Percentiles rank a stretch among this genome's conserved stretches.
phyloP scores from a whole-genome alignment of 1,140 invertebrate genomes.

The Diorhabda elongata region DNA sequence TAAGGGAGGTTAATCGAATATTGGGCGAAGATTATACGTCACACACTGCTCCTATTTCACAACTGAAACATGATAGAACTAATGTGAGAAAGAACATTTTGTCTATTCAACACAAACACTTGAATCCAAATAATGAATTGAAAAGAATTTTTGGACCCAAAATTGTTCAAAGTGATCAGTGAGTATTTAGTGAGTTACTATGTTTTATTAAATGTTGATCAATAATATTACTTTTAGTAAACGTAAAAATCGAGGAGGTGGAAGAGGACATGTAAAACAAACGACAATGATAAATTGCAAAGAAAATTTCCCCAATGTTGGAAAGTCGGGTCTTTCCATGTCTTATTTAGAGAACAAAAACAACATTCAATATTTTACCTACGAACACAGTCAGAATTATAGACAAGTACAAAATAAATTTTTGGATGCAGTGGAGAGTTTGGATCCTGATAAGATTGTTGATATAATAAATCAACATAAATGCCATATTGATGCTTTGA shows the following conservation, averaged over 20 bases:
- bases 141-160: slow-evolving; percentile 81
- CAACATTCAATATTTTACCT: slow-evolving; percentile 64
- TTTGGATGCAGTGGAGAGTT: slow-evolving; percentile 70
- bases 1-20: slow-evolving; percentile 69
- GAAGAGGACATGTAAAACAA: slow-evolving; percentile 54
- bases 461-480: slow-evolving; percentile 74
- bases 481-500: slow-evolving; percentile 79
- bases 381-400: slow-evolving; percentile 75
- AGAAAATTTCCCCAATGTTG: slow-evolving; percentile 63
- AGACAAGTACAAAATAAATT: slow-evolving; percentile 70
- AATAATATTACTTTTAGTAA: slow-evolving; percentile 48
- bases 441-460: slow-evolving; percentile 77
- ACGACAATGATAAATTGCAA: slow-evolving; percentile 64
- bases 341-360: slow-evolving; percentile 53
- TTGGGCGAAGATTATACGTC: slow-evolving; percentile 56
- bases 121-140: slow-evolving; percentile 82
- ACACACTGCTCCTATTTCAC: slow-evolving; percentile 32
- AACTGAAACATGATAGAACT: slow-evolving; percentile 38
- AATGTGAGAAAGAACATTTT: slow-evolving; percentile 52
- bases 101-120: slow-evolving; percentile 64
- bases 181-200: slow-evolving; percentile 29
- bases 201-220: too few relatives aligned
- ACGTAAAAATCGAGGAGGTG: slow-evolving; percentile 53
- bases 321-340: slow-evolving; percentile 74
- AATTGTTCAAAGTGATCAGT: slow-evolving; percentile 67